Base-by-base conservation (phyloP, 2,888 invertebrate genomes). In the Pterostichus niger region DNA sequence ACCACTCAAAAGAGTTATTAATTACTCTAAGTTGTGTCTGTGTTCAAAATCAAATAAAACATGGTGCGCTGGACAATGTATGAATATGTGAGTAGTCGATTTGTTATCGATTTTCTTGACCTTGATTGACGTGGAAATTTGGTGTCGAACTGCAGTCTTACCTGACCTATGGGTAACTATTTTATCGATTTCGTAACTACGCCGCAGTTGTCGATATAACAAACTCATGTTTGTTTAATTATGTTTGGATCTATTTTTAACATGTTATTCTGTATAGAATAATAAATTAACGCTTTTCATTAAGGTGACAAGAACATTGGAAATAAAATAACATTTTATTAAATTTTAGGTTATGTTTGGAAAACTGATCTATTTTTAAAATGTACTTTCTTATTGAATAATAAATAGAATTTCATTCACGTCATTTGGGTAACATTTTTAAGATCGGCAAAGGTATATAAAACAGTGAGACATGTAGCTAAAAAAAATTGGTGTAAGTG, bases 161-260 rank as follows among this genome's bases (percentile, higher is more conserved):
- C 44, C 73, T 73, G 73, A 73, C 73, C 73, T 73, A 68, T 24
- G 46, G 49, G 24, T 49, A 73, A 73, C 73, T 73, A 73, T 73
- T 73, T 73, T 15, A 73, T 73, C 46, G 73, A 73, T 73, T 68
- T 44, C 44, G 35, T 46, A 44, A 71, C n/a, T 71, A n/a, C 61
- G 33, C 31, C 61, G 35, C 33, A 61, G 61, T 24, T 33, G n/a
- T 64, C 13, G 33, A 35, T 33, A 13, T 35, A 7, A 59, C 59
- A 31, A 31, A 64, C 13, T 64, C 35, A 64, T 64, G 31, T 64
- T 35, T 11, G 64, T 17, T 7, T 56, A 24, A 3, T 59, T 59
- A 24, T 24, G 11, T 59, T 13, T 17, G 13, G 54, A 17, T 11
- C 59, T 31, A 24, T 59, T 59, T 59, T 11, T 59, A 31, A 40